phyloP scores from a whole-genome alignment of 2,888 invertebrate species.

The Dendrolimus houi region DNA sequence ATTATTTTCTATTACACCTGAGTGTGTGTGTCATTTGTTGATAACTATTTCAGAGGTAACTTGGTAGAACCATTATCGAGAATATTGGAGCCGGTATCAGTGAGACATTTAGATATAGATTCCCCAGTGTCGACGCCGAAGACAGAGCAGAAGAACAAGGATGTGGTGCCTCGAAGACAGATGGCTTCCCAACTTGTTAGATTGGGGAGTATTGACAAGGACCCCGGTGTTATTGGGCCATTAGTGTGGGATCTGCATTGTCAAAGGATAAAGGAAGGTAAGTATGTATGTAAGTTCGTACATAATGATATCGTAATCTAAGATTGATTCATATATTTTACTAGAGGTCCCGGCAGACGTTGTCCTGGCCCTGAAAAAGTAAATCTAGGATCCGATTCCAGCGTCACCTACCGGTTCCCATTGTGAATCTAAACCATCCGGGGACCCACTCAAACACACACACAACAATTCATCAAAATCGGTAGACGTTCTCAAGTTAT shows the following conservation, averaged over 20 bases:
- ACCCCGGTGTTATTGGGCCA: conserved; percentile 90
- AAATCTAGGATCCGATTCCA: no score
- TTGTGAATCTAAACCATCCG: no score
- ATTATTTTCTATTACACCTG: not conserved
- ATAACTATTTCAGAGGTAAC: conserved; percentile 69
- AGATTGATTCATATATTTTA: no score
- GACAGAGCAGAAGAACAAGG: conserved; percentile 25
- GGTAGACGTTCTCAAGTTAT: no score
- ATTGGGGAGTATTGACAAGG: conserved; percentile 84
- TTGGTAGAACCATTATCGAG: conserved; percentile 87
- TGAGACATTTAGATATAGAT: conserved; percentile 81
- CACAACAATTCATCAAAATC: no score
- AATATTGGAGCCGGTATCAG: conserved; percentile 86
- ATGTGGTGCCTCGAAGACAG: conserved; percentile 52
- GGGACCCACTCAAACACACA: no score
- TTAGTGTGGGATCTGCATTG: conserved; percentile 89
- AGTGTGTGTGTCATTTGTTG: not conserved
- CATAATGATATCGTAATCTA: no score
- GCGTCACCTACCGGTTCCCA: no score
- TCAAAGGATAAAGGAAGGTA: conserved; percentile 78
- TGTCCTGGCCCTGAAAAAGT: no score
- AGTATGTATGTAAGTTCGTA: conserved; percentile 7
- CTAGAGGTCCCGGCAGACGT: no score
- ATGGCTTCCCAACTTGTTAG: conserved; percentile 73
- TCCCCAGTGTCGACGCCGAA: conserved; percentile 46